Percentiles rank a stretch among this genome's conserved stretches.
Evolutionary conservation across 2,888 invertebrate genomes (phyloP).

Genomic region (Cheilosia vernalis): DNA sequence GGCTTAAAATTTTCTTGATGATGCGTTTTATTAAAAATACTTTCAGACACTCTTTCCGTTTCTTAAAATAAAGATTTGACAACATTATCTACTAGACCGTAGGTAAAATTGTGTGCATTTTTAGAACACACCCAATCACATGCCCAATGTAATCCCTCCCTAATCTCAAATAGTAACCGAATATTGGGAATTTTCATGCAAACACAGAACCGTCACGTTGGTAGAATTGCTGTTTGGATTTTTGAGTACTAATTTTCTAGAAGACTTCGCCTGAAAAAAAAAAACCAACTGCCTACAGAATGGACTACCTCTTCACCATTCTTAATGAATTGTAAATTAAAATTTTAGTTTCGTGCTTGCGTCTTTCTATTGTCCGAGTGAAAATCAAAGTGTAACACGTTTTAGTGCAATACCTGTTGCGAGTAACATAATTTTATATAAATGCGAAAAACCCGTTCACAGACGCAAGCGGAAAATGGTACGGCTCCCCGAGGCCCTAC

Average conservation of each 20-base stretch:
- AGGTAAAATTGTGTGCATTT: neutral
- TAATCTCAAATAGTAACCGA: neutral
- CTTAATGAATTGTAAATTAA: constrained; percentile 58
- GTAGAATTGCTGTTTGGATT: constrained; percentile 72
- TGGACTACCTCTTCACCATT: constrained; percentile 47
- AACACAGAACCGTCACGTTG: constrained; percentile 31
- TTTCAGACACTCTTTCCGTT: no score
- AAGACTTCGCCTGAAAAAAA: constrained; percentile 57
- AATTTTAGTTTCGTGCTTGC: constrained; percentile 28
- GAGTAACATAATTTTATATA: constrained; percentile 38
- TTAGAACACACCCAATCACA: neutral
- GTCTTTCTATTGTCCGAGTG: constrained; percentile 54
- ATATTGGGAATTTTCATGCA: constrained; percentile 35
- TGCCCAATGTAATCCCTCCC: constrained; percentile 4
- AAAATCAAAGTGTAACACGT: constrained; percentile 51
- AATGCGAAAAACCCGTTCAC: constrained; percentile 83
- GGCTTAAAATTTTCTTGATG: no score
- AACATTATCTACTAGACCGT: no score
- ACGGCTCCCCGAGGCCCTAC: constrained; percentile 73
- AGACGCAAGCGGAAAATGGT: constrained; percentile 83
- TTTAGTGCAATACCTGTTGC: constrained; percentile 53
- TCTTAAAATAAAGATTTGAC: no score
- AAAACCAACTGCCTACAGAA: constrained; percentile 56
- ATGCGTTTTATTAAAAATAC: no score
- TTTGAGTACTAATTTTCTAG: constrained; percentile 47